Percentiles rank a stretch among this genome's conserved stretches.
phyloP scores from a whole-genome alignment of 2,888 invertebrate genomes.

The Melieria crassipennis region DNA sequence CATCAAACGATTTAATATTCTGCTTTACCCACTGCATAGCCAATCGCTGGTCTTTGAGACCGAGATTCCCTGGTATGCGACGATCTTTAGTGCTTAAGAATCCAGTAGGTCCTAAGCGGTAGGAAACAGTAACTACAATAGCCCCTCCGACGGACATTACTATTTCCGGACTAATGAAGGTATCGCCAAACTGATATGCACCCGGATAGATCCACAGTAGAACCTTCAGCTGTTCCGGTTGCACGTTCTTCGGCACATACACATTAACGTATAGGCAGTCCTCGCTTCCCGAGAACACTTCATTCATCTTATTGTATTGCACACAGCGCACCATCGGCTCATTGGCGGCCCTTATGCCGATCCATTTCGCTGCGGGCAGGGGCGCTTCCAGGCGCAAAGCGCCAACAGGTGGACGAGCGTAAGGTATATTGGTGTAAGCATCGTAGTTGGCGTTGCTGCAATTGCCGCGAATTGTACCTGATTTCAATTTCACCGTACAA shows the following conservation, averaged over 20 bases:
- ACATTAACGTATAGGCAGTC: constrained; percentile 75
- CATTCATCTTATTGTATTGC: background rate
- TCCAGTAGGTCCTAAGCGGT: constrained; percentile 75
- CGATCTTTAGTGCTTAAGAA: constrained; percentile 79
- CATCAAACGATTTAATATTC: constrained; percentile 76
- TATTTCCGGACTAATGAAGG: constrained; percentile 65
- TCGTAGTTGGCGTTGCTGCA: background rate
- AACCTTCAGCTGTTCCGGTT: constrained; percentile 68
- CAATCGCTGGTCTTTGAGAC: constrained; percentile 77
- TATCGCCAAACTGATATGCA: constrained; percentile 74
- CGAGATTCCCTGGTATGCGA: constrained; percentile 75
- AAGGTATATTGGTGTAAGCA: constrained; percentile 1
- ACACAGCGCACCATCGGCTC: background rate
- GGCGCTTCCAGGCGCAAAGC: background rate
- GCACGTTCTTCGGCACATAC: constrained; percentile 66
- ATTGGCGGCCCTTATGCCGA: background rate
- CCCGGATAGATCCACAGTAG: constrained; percentile 75
- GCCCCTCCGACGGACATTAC: constrained; percentile 72
- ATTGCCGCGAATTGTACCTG: background rate
- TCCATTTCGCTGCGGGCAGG: background rate
- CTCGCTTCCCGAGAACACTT: constrained; percentile 60
- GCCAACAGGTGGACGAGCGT: background rate
- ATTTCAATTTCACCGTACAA: background rate
- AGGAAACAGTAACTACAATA: constrained; percentile 74
- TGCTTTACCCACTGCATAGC: constrained; percentile 76